Evolutionary conservation across 1,140 invertebrate genomes (phyloP).

Genomic region (Philotrypesis tridentata): DNA sequence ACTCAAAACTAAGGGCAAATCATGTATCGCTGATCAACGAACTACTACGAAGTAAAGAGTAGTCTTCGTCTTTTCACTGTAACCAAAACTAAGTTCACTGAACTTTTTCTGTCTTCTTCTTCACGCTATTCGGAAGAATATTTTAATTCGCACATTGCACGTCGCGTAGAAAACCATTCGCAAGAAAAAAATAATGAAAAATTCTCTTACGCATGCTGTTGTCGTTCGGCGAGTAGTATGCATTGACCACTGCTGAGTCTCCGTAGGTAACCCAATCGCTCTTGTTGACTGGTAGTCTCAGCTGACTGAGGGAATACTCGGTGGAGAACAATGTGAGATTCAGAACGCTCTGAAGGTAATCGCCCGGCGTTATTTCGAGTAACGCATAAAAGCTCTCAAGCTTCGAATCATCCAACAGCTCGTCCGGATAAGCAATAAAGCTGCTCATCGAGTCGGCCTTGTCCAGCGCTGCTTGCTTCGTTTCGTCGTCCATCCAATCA

Average conservation of each 20-base stretch:
- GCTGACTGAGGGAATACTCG: constrained; percentile 76
- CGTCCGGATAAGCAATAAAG: constrained; percentile 77
- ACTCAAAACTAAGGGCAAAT: too few species aligned
- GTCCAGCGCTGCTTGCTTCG: constrained; percentile 74
- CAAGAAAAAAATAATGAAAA: not conserved
- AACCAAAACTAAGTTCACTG: too few species aligned
- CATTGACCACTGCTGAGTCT: constrained; percentile 80
- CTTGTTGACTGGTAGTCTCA: constrained; percentile 79
- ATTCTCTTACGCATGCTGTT: constrained; percentile 78
- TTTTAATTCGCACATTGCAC: too few species aligned
- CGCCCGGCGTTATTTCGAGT: constrained; percentile 74
- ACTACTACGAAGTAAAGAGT: too few species aligned
- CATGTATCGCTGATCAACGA: too few species aligned
- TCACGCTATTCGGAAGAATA: too few species aligned
- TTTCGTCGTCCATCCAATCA: constrained; percentile 83
- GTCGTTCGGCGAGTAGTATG: constrained; percentile 80
- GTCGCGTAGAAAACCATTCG: too few species aligned
- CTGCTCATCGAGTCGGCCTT: constrained; percentile 76
- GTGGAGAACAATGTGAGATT: constrained; percentile 78
- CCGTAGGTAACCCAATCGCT: constrained; percentile 81
- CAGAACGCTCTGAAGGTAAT: constrained; percentile 77
- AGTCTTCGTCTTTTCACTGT: too few species aligned
- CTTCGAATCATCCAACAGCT: constrained; percentile 75
- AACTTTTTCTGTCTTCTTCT: too few species aligned
- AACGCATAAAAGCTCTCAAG: constrained; percentile 74